These are phyloP conservation scores for Epinephelus moara DNA, from an alignment of 2,113 vertebrate genomes.

Conservation along the genomic window DNA sequence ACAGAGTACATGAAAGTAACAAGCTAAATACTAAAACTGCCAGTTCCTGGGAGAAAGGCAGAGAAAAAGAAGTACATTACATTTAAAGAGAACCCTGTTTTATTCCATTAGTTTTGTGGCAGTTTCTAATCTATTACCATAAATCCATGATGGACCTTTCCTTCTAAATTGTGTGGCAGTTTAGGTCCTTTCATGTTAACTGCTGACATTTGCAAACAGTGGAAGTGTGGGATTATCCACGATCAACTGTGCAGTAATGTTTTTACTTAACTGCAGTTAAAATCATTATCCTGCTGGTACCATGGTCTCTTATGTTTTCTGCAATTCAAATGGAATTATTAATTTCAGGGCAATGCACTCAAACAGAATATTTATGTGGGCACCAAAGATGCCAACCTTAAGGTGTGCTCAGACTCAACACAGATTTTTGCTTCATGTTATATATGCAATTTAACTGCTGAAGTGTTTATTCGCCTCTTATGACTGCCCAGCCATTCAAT, in stretches of 20 bases:
- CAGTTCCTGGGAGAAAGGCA: constrained; percentile 1
- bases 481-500: not conserved
- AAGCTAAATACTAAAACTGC: constrained; percentile 32
- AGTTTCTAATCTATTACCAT: constrained; percentile 32
- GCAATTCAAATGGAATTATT: not conserved
- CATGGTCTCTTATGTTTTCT: not conserved
- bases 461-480: not conserved
- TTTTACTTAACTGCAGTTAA: not conserved
- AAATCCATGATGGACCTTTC: not conserved
- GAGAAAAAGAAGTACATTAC: not conserved
- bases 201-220: not conserved
- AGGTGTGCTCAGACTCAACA: not conserved
- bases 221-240: not conserved
- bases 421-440: not conserved
- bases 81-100: constrained; percentile 65
- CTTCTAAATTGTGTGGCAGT: not conserved
- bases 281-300: not conserved
- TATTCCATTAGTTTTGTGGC: constrained; percentile 40
- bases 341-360: not conserved
- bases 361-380: not conserved
- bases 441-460: not conserved
- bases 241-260: not conserved
- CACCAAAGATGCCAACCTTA: not conserved
- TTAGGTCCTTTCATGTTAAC: not conserved
- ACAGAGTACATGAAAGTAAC: constrained; percentile 24